Evolutionary conservation across 2,888 invertebrate genomes (phyloP).

Genomic region (Euplexia lucipara): DNA sequence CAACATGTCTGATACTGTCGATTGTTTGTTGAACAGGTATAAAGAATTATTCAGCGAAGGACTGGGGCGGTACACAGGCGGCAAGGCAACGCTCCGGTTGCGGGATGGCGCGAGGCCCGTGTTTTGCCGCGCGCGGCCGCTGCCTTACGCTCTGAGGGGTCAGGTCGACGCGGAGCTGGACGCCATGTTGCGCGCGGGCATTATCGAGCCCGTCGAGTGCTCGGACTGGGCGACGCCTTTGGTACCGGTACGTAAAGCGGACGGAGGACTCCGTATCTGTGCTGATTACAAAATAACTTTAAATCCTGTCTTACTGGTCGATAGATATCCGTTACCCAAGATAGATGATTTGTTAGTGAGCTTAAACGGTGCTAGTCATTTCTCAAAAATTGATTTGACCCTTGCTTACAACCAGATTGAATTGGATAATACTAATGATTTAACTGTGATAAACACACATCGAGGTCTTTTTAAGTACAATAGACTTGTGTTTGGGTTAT

Average conservation of each 20-base stretch:
- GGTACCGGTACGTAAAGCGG: conserved; percentile 3
- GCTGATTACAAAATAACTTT: not conserved
- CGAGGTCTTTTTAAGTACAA: conserved; percentile 11
- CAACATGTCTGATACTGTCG: not conserved
- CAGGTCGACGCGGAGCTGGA: conserved; percentile 17
- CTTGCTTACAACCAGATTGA: conserved; percentile 12
- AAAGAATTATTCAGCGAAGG: not conserved
- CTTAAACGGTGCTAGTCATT: not conserved
- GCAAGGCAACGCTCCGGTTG: conserved; percentile 2
- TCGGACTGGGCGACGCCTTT: conserved; percentile 3
- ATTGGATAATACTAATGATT: no score
- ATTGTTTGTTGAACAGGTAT: conserved; percentile 1
- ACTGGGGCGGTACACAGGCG: no score
- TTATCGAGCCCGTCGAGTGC: conserved; percentile 4
- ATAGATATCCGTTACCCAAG: no score
- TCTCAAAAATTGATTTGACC: conserved; percentile 15
- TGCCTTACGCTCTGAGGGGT: conserved; percentile 18
- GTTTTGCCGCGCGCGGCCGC: conserved; percentile 1
- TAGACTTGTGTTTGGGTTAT: not conserved
- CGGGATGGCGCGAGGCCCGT: conserved; percentile 14
- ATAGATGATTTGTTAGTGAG: conserved; percentile 18
- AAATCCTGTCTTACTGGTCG: no score
- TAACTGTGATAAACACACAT: no score
- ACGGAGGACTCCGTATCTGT: conserved; percentile 1
- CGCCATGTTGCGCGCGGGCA: conserved; percentile 1